Evolutionary conservation across 2,797 vertebrate species (phyloP).

Genomic region (Cossypha heuglini): DNA sequence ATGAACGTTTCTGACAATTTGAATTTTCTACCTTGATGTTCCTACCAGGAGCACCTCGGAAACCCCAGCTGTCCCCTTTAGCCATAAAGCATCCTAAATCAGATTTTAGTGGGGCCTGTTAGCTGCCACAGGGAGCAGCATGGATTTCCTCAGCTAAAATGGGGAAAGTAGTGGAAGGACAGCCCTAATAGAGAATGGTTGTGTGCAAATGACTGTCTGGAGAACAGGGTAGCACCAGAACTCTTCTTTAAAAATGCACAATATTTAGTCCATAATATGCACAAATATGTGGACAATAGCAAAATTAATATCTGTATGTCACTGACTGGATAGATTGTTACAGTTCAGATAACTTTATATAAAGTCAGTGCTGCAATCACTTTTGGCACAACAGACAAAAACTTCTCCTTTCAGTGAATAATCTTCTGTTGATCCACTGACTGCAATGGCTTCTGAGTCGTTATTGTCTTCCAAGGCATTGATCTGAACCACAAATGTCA

Average conservation of each 20-base stretch:
- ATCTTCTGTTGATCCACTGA: background rate
- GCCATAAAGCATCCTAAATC: background rate
- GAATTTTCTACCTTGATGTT: background rate
- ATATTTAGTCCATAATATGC: background rate
- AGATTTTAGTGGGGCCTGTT: background rate
- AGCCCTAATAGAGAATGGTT: background rate
- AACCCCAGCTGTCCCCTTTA: background rate
- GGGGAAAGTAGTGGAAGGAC: background rate
- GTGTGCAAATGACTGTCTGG: background rate
- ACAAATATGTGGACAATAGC: fast-evolving
- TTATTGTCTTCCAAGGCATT: background rate
- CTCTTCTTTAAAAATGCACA: background rate
- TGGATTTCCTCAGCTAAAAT: background rate
- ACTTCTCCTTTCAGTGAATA: background rate
- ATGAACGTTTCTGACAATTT: background rate
- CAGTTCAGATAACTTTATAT: background rate
- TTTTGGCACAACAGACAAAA: background rate
- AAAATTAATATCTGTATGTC: background rate
- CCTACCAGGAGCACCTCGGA: background rate
- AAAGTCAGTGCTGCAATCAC: background rate
- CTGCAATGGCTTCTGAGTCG: background rate
- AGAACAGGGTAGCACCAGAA: background rate
- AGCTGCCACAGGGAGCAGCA: background rate
- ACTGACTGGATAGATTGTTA: background rate
- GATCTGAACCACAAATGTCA: slow-evolving; percentile 16